A percentile compares a stretch with the other conserved stretches of the same genome.
These are phyloP conservation scores for Lochmaea capreae DNA, from an alignment of 2,888 invertebrate genomes.

Conservation along the genomic window DNA sequence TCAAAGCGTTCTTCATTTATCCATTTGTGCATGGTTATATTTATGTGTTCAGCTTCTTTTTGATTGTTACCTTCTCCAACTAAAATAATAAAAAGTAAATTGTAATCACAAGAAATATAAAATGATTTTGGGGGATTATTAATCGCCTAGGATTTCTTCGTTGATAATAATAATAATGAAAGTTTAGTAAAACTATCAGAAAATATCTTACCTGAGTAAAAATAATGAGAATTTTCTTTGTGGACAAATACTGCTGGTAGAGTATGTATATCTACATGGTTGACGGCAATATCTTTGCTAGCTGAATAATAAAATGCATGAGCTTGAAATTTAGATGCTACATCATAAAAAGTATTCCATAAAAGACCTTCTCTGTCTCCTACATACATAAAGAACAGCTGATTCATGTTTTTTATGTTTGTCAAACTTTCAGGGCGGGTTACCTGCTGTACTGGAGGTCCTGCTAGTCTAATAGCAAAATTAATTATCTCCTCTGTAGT, in stretches of 20 bases:
- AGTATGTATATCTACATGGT: slow-evolving; percentile 75
- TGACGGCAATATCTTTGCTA: slow-evolving; percentile 75
- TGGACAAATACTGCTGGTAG: slow-evolving; percentile 85
- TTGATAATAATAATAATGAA: background rate
- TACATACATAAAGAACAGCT: slow-evolving; percentile 89
- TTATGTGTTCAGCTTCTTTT: slow-evolving; percentile 69
- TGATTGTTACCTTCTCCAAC: slow-evolving; percentile 54
- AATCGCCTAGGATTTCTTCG: too few relatives aligned
- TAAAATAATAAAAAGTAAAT: slow-evolving; percentile 43
- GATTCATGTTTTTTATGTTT: slow-evolving; percentile 79
- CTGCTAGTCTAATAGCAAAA: slow-evolving; percentile 89
- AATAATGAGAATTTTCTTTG: slow-evolving; percentile 83
- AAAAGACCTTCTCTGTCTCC: slow-evolving; percentile 81
- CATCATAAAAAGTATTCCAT: slow-evolving; percentile 77
- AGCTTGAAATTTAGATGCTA: slow-evolving; percentile 84
- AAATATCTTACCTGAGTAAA: slow-evolving; percentile 72
- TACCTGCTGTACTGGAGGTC: slow-evolving; percentile 87
- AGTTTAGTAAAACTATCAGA: background rate
- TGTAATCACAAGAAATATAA: too few relatives aligned
- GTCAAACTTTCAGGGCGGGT: slow-evolving; percentile 83
- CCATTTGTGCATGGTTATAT: slow-evolving; percentile 85
- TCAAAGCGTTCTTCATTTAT: slow-evolving; percentile 90
- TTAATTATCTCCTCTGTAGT: slow-evolving; percentile 90
- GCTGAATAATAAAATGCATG: slow-evolving; percentile 90
- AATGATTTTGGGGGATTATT: too few relatives aligned